These are phyloP conservation scores for Apodemus speciosus DNA, from an alignment of 2,113 vertebrate species.

Conservation along the genomic window DNA sequence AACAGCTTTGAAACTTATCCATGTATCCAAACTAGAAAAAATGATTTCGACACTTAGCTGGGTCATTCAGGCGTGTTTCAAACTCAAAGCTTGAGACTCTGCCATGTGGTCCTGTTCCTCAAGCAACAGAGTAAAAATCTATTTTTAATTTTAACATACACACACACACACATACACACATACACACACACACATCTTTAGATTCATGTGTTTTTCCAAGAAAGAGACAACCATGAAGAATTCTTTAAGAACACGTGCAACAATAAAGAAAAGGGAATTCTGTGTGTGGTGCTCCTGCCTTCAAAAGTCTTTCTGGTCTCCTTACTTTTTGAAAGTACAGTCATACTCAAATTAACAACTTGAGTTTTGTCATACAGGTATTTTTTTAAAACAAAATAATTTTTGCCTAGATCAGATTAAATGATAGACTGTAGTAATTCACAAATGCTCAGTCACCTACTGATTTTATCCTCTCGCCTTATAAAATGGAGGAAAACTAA, in stretches of 20 bases:
- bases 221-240: background rate
- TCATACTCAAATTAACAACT: background rate
- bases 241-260: background rate
- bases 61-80: background rate
- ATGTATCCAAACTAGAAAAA: constrained; percentile 1
- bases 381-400: background rate
- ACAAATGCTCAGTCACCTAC: background rate
- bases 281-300: background rate
- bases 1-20: constrained; percentile 28
- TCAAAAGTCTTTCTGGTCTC: background rate
- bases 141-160: background rate
- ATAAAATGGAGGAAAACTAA: background rate
- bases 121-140: background rate
- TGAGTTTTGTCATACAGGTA: background rate
- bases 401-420: background rate
- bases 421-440: background rate
- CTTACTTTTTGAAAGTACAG: constrained; percentile 5
- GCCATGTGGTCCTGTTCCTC: background rate
- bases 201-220: background rate
- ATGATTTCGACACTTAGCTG: background rate
- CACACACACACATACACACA: background rate
- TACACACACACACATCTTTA: no score
- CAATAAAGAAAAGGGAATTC: background rate
- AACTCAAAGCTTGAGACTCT: background rate
- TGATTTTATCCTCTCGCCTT: background rate